Evolutionary conservation across 2,888 invertebrate species (phyloP), one percentile per base, ranked within the genome.

Genomic region (Diarsia mendica): DNA sequence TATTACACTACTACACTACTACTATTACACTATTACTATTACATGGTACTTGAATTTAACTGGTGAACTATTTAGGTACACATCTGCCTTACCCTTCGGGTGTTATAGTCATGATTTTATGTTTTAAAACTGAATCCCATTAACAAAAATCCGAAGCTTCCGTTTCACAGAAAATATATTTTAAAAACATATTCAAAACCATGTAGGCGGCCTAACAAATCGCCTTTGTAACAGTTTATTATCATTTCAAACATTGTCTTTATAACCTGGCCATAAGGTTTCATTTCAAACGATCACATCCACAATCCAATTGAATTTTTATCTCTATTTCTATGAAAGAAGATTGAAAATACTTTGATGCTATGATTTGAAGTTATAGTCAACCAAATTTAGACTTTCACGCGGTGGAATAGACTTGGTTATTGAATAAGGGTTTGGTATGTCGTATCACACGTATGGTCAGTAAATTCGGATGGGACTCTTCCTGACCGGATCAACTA

Each of bases 391-490:
- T n/a, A 28, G 66, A 63, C 77, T 72, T 18, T 79, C 23, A 2
- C 0, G 0, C 0, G 3, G 33, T 9, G 10, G 0, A 2, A 33
- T 80, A 75, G 53, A 49, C 78, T 67, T 67, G 53, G 65, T 3
- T 67, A 58, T 87, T 68, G 44, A 8, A 44, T 69, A 53, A 2
- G 0, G 23, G 28, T 69, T 39, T 18, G 1, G 6, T 51, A 39
- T 51, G 68, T 68, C 67, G 65, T 73, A 76, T 82, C 67, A 80
- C 91, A 90, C 90, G 92, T 92, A 86, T 88, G 92, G 90, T 89
- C 91, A 90, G 92, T 93, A 92, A 93, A 93, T 93, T 92, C 53
- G 74, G 65, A 82, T 79, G 82, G 85, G 83, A 49, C 67, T 83
- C 82, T 87, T 86, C 82, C 85, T 86, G 84, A 88, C 88, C 87